Evolutionary conservation across 2,797 vertebrate species (phyloP).

Genomic region (Tarsius wallacei): DNA sequence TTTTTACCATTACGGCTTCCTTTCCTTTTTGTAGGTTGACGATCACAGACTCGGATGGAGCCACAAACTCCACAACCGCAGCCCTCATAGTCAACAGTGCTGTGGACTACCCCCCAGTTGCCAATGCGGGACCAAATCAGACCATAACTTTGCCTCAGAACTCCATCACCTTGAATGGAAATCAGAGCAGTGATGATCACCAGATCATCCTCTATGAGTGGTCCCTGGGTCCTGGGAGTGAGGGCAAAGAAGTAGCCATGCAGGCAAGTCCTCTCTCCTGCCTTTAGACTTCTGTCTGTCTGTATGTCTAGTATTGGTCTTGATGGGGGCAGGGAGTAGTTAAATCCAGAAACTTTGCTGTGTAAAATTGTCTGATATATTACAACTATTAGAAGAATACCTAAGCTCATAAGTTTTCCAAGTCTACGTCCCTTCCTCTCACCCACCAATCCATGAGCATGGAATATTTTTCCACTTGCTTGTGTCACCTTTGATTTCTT

Average conservation of each 20-base stretch:
- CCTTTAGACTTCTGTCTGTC: neutral
- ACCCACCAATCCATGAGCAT: too few relatives aligned
- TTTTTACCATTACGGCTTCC: neutral
- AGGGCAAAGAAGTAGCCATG: slow-evolving; percentile 90
- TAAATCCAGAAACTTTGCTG: neutral
- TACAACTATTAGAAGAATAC: neutral
- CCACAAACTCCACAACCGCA: slow-evolving; percentile 88
- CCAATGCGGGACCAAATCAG: slow-evolving; percentile 91
- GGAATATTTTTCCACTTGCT: too few relatives aligned
- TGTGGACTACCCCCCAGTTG: slow-evolving; percentile 91
- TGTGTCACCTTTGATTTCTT: too few relatives aligned
- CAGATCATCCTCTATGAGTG: slow-evolving; percentile 92
- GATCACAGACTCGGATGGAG: slow-evolving; percentile 90
- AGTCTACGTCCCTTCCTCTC: neutral
- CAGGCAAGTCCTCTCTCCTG: slow-evolving; percentile 88
- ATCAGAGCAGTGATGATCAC: slow-evolving; percentile 92
- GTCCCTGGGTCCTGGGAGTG: slow-evolving; percentile 91
- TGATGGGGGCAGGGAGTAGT: neutral
- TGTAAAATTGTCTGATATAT: neutral
- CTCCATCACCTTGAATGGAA: slow-evolving; percentile 91
- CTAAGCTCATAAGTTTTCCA: neutral
- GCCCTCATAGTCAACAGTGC: slow-evolving; percentile 86
- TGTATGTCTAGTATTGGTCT: neutral
- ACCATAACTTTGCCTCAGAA: slow-evolving; percentile 92
- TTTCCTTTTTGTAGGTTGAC: slow-evolving; percentile 88